Base-by-base conservation (phyloP, 2,888 invertebrate genomes). In the Brenthis hecate region DNA sequence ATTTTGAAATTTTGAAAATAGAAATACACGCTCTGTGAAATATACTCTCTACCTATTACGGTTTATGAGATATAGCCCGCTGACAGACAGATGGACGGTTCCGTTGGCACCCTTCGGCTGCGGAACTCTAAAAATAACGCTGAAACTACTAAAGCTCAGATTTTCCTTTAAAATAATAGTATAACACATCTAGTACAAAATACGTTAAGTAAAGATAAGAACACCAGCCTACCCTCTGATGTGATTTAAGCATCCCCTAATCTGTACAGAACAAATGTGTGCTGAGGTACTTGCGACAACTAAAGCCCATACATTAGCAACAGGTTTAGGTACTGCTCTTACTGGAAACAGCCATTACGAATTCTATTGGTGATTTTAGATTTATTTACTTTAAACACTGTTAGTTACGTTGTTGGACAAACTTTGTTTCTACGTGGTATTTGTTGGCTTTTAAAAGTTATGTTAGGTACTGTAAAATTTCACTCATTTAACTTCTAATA, bases 331-430 rank as follows among this genome's bases (percentile, higher is more conserved):
- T 36, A 36, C 28, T 32, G 56, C 1, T 56, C 32, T 23, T 28
- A 13, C 28, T 11, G 36, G 36, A 50, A 60, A 60, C 16, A 48
- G 28, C 16, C 19, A 60, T 60, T 60, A 60, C 28, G 28, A 28
- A 50, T 60, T 60, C 60, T 28, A 60, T 60, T 60, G 60, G 50
- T 50, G 50, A 60, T 50, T 60, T 32, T 50, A 28, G 23, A 32
- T 50, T 28, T 50, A 13, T n/a, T 23, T 48, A 48, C 48, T 60
- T 50, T 28, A 60, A 60, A 50, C 28, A n/a, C 28, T n/a, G 23
- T 50, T 60, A 28, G 50, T 6, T 28, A 48, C 11, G 36, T 43
- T 43, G 36, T n/a, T 14, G n/a, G 28, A 60, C 23, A 28, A 28
- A 43, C 36, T 43, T 43, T 43, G 11, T 43, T 43, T 43, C 11